Percentiles rank a stretch among this genome's conserved stretches.
These are phyloP conservation scores for Noctua janthina DNA, from an alignment of 2,888 invertebrate species.

Conservation along the genomic window DNA sequence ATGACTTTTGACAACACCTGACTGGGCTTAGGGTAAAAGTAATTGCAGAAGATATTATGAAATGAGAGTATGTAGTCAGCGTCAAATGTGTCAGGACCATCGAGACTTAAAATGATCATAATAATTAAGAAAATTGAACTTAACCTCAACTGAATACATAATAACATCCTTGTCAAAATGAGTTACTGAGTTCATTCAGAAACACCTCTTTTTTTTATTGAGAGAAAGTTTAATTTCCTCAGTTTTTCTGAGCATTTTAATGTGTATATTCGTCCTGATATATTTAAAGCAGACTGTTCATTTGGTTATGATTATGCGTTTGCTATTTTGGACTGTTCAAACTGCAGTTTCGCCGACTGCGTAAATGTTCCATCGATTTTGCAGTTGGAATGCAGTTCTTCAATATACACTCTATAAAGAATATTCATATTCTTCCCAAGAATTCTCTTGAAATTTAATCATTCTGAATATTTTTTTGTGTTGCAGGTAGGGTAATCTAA, in stretches of 20 bases:
- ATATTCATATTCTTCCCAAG: conserved; percentile 4
- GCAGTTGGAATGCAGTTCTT: conserved; percentile 35
- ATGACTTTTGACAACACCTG: background rate
- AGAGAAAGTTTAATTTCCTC: background rate
- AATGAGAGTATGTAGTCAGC: background rate
- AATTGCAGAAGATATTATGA: background rate
- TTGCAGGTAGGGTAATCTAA: conserved; percentile 48
- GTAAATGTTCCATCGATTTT: background rate
- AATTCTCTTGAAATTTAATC: background rate
- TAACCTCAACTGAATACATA: background rate
- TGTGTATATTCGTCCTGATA: background rate
- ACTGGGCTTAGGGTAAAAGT: background rate
- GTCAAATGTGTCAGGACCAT: background rate
- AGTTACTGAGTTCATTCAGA: background rate
- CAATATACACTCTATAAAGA: conserved; percentile 3
- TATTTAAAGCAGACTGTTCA: background rate
- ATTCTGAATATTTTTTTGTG: background rate
- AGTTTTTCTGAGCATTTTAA: background rate
- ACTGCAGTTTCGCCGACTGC: background rate
- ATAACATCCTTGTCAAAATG: background rate
- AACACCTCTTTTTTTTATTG: background rate
- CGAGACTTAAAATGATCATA: background rate
- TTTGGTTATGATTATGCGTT: background rate
- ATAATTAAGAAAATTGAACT: background rate
- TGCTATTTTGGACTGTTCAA: too few relatives aligned